Base-by-base conservation (phyloP, 2,113 vertebrate species). In the Anguilla japonica region DNA sequence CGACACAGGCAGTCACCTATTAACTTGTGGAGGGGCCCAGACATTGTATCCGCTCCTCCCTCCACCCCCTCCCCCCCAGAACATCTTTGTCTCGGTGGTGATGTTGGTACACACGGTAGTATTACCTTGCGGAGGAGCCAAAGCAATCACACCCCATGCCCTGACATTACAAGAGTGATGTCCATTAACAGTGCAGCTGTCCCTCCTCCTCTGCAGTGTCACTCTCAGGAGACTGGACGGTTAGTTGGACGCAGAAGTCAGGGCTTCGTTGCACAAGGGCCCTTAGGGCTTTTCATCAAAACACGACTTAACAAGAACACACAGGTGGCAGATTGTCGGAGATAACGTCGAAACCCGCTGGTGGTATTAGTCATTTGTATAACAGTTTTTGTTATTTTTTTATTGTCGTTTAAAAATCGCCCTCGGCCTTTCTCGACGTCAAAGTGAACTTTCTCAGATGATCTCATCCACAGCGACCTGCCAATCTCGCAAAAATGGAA, bases 281-380 rank as follows among this genome's bases (percentile, higher is more conserved):
- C 8, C n/a, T 13, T 2, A 75, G 71, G 26, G 26, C n/a, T 29
- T 5, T 26, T 3, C 2, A 13, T 75, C 6, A 34, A 75, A n/a
- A 75, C 71, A 75, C 9, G 71, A 75, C 26, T 75, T n/a, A 13
- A 34, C 71, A 75, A 75, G 71, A 29, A 29, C n/a, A 9, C 71
- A 34, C 71, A 75, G 71, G 71, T 34, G 71, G n/a, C 71, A 34
- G n/a, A 13, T 9, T 34, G 26, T 11, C 1, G 71, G n/a, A 75
- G 26, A 75, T 75, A 75, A 22, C 13, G 29, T 75, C 1, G 63
- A 75, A 75, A n/a, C 71, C 71, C 71, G 9, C 71, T 75, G 71
- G 71, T n/a, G n/a, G 71, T 13, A 75, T 75, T 75, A 75, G n/a
- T 75, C 71, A 75, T 75, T 34, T n/a, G n/a, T 34, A 75, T 75